These are phyloP conservation scores for Gadopsis bispinosus DNA, from an alignment of 2,797 vertebrate genomes.

Conservation along the genomic window DNA sequence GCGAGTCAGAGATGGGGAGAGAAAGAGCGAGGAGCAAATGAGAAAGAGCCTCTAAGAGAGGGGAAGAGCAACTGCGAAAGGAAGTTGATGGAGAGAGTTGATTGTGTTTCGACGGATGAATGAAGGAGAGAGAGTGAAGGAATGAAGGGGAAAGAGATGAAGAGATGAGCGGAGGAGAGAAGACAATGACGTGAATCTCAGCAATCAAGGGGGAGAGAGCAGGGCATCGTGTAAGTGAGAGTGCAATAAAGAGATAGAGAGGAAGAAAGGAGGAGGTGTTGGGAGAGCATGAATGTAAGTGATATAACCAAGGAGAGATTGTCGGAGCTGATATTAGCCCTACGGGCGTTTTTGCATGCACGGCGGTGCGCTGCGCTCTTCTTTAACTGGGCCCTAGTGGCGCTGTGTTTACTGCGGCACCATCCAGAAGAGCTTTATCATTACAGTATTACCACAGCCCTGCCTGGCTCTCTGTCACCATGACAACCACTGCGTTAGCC, in stretches of 20 bases:
- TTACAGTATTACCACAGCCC: conserved; percentile 84
- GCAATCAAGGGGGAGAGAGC: conserved; percentile 37
- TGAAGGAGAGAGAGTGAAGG: conserved; percentile 55
- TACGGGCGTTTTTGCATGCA: conserved; percentile 72
- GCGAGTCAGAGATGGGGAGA: conserved; percentile 35
- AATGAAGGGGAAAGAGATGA: conserved; percentile 53
- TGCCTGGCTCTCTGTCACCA: conserved; percentile 85
- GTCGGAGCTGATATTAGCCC: conserved; percentile 70
- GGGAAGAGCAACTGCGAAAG: conserved; percentile 15
- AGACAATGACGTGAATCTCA: conserved; percentile 55
- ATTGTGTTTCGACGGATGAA: conserved; percentile 63
- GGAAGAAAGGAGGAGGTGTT: conserved; percentile 50
- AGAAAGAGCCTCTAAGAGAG: conserved; percentile 36
- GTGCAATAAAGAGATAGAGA: conserved; percentile 50
- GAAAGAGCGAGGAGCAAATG: conserved; percentile 31
- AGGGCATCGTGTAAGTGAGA: conserved; percentile 34
- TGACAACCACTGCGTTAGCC: conserved; percentile 86
- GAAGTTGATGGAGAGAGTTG: conserved; percentile 48
- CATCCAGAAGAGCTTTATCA: conserved; percentile 83
- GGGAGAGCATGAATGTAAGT: conserved; percentile 55
- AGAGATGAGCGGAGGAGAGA: conserved; percentile 47
- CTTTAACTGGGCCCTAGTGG: conserved; percentile 81
- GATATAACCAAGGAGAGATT: conserved; percentile 63
- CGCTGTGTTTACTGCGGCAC: conserved; percentile 83
- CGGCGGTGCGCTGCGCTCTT: conserved; percentile 61